A percentile compares a stretch with the other conserved stretches of the same genome.
Evolutionary conservation across 2,113 vertebrate genomes (phyloP).

Genomic region (Phyllostomus discolor): DNA sequence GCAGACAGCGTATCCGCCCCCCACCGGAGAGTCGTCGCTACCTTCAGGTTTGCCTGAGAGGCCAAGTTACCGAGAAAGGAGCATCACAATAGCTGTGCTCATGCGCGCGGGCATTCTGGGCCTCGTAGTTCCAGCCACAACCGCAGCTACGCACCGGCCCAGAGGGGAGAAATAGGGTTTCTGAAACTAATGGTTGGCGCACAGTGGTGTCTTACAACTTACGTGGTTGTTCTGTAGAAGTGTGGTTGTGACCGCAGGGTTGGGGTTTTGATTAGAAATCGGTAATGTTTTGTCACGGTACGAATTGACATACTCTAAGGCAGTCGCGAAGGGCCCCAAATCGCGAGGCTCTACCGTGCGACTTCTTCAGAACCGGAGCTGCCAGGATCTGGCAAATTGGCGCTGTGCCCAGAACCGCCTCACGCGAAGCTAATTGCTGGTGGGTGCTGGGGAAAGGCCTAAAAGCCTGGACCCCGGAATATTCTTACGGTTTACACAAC

Average conservation of each 20-base stretch:
- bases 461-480: neutral
- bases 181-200: neutral
- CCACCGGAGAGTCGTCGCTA: conserved; percentile 54
- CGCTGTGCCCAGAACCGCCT: neutral
- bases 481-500: neutral
- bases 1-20: conserved; percentile 61
- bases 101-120: conserved; percentile 55
- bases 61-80: conserved; percentile 50
- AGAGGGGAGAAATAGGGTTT: neutral
- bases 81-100: conserved; percentile 54
- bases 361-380: neutral
- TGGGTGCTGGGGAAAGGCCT: neutral
- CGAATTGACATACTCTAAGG: neutral
- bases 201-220: neutral
- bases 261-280: neutral
- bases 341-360: neutral
- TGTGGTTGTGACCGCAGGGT: neutral
- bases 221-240: neutral
- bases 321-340: neutral
- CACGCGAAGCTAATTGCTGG: neutral
- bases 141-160: neutral
- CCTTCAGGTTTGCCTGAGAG: conserved; percentile 74
- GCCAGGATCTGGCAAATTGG: neutral
- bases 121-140: conserved; percentile 50
- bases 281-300: neutral